Conservation (phyloP, 2,113 vertebrate species). For the Notothenia rossii region DNA sequence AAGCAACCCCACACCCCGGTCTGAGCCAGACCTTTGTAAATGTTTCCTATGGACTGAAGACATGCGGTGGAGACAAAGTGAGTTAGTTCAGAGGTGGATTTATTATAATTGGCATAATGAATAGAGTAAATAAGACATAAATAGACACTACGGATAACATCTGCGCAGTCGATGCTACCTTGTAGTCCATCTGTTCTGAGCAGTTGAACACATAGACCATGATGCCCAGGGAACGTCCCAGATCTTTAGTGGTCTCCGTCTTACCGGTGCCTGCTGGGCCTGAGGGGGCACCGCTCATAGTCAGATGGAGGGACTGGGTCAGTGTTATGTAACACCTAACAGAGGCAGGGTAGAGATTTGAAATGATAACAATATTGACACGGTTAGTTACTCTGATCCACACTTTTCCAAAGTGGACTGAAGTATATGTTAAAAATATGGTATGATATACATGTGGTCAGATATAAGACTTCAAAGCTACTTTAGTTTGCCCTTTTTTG, state of each 20-base stretch:
- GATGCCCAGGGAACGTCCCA: slow-evolving; percentile 82
- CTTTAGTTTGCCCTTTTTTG: too few species aligned
- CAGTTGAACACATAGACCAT: slow-evolving; percentile 88
- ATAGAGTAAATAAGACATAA: not conserved
- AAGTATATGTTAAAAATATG: not conserved
- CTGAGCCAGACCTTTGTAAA: slow-evolving; percentile 86
- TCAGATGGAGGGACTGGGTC: slow-evolving; percentile 80
- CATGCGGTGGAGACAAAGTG: not conserved
- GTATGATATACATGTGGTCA: not conserved
- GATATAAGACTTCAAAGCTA: too few species aligned
- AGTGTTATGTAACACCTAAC: slow-evolving; percentile 85
- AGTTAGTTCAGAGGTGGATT: not conserved
- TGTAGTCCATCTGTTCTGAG: slow-evolving; percentile 88
- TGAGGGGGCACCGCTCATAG: slow-evolving; percentile 81
- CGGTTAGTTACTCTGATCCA: too few species aligned
- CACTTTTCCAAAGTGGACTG: not conserved
- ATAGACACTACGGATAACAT: not conserved
- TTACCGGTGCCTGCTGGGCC: slow-evolving; percentile 83
- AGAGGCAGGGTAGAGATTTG: not conserved
- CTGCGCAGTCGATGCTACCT: slow-evolving; percentile 67
- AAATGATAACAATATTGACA: not conserved
- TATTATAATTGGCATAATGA: not conserved
- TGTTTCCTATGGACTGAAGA: slow-evolving; percentile 82
- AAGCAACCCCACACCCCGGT: slow-evolving; percentile 83
- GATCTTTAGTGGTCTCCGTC: slow-evolving; percentile 86